These are phyloP conservation scores for Galaxias olidus DNA, from an alignment of 2,797 vertebrate species.

Conservation along the genomic window DNA sequence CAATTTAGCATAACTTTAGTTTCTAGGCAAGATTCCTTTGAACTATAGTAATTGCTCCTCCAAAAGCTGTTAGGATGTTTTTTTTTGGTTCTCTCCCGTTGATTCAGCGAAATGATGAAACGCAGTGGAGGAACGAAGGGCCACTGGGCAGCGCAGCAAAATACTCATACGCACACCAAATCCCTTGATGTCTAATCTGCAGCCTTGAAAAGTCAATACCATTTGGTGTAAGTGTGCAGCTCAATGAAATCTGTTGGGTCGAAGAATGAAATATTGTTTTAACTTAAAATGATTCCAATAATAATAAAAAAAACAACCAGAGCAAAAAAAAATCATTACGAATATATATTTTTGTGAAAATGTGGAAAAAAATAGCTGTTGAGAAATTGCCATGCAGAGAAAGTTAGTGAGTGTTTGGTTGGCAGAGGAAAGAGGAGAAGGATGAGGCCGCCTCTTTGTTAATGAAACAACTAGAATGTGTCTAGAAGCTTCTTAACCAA, in stretches of 20 bases:
- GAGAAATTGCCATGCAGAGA: no score
- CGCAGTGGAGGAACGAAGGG: conserved; percentile 35
- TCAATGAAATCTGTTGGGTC: neutral
- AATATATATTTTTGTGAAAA: no score
- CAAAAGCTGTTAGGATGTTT: conserved; percentile 15
- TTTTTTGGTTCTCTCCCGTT: conserved; percentile 36
- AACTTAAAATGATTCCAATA: neutral
- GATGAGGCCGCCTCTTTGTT: no score
- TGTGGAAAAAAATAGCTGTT: no score
- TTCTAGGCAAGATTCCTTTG: conserved; percentile 13
- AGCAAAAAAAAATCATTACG: no score
- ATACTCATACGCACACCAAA: conserved; percentile 46
- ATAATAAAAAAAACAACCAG: neutral
- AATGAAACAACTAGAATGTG: no score
- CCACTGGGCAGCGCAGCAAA: conserved; percentile 19
- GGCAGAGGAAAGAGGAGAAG: no score
- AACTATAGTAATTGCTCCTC: conserved; percentile 38
- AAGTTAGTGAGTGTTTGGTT: no score
- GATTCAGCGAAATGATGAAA: conserved; percentile 58
- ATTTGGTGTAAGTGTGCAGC: conserved; percentile 6
- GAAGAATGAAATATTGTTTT: neutral
- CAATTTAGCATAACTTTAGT: conserved; percentile 27
- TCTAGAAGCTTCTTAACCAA: no score
- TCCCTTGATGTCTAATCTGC: conserved; percentile 48
- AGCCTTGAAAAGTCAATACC: conserved; percentile 44